These are phyloP conservation scores for Pheosia tremula DNA, from an alignment of 2,888 invertebrate genomes.

Conservation along the genomic window DNA sequence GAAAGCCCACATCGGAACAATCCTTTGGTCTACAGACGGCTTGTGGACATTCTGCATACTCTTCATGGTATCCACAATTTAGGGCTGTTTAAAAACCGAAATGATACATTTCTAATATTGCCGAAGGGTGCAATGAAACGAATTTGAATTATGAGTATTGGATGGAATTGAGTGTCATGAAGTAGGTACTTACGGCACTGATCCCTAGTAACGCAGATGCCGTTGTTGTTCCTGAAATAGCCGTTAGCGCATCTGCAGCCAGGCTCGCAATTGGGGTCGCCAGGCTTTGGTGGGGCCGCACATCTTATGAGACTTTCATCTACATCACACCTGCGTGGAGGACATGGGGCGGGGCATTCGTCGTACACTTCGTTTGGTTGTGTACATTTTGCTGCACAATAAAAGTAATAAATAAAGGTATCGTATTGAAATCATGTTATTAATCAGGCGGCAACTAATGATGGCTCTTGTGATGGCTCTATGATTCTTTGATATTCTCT, in stretches of 20 bases:
- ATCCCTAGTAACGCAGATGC: slow-evolving; percentile 35
- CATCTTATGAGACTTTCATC: slow-evolving; percentile 38
- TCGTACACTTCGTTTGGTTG: slow-evolving; percentile 40
- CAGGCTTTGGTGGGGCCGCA: slow-evolving; percentile 36
- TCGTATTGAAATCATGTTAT: no score
- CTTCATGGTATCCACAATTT: slow-evolving; percentile 38
- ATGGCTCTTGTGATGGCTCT: no score
- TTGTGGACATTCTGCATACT: slow-evolving; percentile 33
- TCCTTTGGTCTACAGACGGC: slow-evolving; percentile 35
- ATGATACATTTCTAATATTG: no score
- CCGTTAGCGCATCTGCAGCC: slow-evolving; percentile 51
- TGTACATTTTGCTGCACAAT: slow-evolving; percentile 27
- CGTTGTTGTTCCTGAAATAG: slow-evolving; percentile 29
- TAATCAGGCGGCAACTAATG: no score
- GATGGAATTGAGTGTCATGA: no score
- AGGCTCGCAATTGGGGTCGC: slow-evolving; percentile 41
- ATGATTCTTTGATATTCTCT: no score
- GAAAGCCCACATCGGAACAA: slow-evolving; percentile 44
- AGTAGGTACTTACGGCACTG: slow-evolving; percentile 36
- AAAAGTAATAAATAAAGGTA: no score
- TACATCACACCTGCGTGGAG: slow-evolving; percentile 41
- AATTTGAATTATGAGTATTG: no score
- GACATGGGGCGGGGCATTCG: slow-evolving; percentile 36
- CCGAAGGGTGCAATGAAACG: no score
- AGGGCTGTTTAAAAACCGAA: slow-evolving; percentile 18